phyloP scores from a whole-genome alignment of 1,140 invertebrate genomes.

The Protaetia brevitarsis region DNA sequence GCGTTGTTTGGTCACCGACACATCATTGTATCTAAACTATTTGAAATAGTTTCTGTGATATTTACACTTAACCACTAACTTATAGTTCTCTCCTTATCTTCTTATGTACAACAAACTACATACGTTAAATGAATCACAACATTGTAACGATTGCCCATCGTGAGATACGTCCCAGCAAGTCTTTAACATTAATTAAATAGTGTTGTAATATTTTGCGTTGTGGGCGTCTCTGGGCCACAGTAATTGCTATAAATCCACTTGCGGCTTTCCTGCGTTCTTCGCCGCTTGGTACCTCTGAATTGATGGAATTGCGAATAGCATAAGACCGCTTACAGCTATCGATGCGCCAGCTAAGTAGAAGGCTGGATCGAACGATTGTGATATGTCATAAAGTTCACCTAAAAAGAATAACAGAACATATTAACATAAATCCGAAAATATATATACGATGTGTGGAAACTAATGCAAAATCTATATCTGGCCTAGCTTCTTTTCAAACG shows the following conservation, averaged over 20 bases:
- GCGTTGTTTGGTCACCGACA: background rate
- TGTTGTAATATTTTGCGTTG: constrained; percentile 1
- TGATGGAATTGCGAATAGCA: constrained; percentile 84
- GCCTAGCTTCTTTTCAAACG: too few relatives aligned
- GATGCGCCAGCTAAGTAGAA: constrained; percentile 79
- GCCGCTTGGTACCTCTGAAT: constrained; percentile 57
- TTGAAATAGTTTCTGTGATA: too few relatives aligned
- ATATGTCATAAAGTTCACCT: constrained; percentile 79
- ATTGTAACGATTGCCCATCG: background rate
- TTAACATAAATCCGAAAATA: background rate
- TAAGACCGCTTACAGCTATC: constrained; percentile 82
- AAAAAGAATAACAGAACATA: constrained; percentile 34
- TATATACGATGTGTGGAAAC: too few relatives aligned
- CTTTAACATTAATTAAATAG: background rate
- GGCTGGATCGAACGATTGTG: constrained; percentile 76
- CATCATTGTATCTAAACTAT: too few relatives aligned
- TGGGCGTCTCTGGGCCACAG: constrained; percentile 24
- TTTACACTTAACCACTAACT: background rate
- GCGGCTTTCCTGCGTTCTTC: constrained; percentile 29
- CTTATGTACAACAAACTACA: background rate
- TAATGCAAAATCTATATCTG: too few relatives aligned
- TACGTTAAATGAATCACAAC: background rate
- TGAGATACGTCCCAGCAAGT: background rate
- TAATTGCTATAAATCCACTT: constrained; percentile 40
- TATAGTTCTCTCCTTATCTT: background rate